A percentile compares a stretch with the other conserved stretches of the same genome.
These are phyloP conservation scores for Microctenopoma steveboyesi DNA, from an alignment of 2,797 vertebrate genomes.

Conservation along the genomic window DNA sequence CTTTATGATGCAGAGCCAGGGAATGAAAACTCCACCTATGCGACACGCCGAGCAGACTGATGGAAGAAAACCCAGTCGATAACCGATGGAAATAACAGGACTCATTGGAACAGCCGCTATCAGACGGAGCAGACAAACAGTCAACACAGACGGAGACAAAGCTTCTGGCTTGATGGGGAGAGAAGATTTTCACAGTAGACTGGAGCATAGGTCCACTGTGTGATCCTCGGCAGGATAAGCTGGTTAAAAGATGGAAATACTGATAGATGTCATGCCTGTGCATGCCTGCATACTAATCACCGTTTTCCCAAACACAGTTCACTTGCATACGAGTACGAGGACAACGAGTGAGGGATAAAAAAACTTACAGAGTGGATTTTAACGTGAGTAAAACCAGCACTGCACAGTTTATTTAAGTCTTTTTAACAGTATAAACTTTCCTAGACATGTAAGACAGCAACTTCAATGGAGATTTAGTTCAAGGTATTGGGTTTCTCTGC, in stretches of 20 bases:
- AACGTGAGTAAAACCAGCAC: neutral
- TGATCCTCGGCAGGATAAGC: constrained; percentile 8
- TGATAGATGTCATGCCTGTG: constrained; percentile 4
- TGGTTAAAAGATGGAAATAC: constrained; percentile 15
- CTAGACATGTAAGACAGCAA: constrained; percentile 8
- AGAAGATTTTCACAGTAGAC: constrained; percentile 12
- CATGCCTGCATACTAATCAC: neutral
- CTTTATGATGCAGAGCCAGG: constrained; percentile 38
- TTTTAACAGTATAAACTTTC: neutral
- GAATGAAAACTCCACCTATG: constrained; percentile 38
- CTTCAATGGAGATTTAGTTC: constrained; percentile 29
- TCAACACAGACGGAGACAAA: constrained; percentile 8
- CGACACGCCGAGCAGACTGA: constrained; percentile 24
- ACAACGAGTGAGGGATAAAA: neutral
- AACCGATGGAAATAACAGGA: constrained; percentile 20
- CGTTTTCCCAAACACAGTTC: neutral
- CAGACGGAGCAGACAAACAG: constrained; percentile 14
- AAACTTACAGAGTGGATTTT: neutral
- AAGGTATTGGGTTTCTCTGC: constrained; percentile 30
- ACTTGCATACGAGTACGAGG: no score
- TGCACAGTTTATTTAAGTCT: neutral
- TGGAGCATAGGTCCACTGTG: constrained; percentile 4
- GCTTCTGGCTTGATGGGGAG: constrained; percentile 13
- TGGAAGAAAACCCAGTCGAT: constrained; percentile 32
- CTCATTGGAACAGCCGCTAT: constrained; percentile 8